Evolutionary conservation across 2,797 vertebrate genomes (phyloP).

Genomic region (Halcyon leucocephala): DNA sequence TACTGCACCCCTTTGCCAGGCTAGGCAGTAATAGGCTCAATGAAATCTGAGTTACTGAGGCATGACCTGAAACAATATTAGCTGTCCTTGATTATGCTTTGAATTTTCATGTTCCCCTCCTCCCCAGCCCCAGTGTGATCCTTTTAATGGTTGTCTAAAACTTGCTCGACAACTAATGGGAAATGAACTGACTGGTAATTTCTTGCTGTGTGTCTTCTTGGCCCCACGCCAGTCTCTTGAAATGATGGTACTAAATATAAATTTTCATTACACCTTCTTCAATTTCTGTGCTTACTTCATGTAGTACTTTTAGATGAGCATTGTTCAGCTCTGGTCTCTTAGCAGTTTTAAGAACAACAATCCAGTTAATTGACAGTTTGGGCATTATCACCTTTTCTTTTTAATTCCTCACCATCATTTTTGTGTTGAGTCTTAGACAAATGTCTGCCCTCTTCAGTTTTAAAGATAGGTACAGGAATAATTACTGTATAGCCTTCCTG

Average conservation of each 20-base stretch:
- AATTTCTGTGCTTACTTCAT: slow-evolving; percentile 42
- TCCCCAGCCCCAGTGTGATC: slow-evolving; percentile 25
- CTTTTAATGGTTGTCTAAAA: slow-evolving; percentile 56
- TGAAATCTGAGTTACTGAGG: slow-evolving; percentile 63
- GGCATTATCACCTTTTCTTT: slow-evolving; percentile 38
- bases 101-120: slow-evolving; percentile 55
- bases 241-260: slow-evolving; percentile 56
- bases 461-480: slow-evolving; percentile 58
- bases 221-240: slow-evolving; percentile 48
- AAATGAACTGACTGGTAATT: slow-evolving; percentile 71
- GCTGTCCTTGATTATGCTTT: slow-evolving; percentile 54
- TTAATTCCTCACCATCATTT: slow-evolving; percentile 51
- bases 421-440: slow-evolving; percentile 31
- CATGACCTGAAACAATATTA: slow-evolving; percentile 69
- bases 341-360: slow-evolving; percentile 48
- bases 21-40: not conserved
- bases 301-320: slow-evolving; percentile 37
- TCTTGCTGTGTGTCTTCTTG: slow-evolving; percentile 47
- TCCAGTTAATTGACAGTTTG: slow-evolving; percentile 62
- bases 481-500: slow-evolving; percentile 51
- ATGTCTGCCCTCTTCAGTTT: slow-evolving; percentile 60
- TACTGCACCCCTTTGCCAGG: slow-evolving; percentile 33
- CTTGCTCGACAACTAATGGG: slow-evolving; percentile 66
- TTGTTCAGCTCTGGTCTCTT: not conserved
- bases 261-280: slow-evolving; percentile 62